Base-by-base conservation (phyloP, 2,888 invertebrate species). In the Aricia artaxerxes region DNA sequence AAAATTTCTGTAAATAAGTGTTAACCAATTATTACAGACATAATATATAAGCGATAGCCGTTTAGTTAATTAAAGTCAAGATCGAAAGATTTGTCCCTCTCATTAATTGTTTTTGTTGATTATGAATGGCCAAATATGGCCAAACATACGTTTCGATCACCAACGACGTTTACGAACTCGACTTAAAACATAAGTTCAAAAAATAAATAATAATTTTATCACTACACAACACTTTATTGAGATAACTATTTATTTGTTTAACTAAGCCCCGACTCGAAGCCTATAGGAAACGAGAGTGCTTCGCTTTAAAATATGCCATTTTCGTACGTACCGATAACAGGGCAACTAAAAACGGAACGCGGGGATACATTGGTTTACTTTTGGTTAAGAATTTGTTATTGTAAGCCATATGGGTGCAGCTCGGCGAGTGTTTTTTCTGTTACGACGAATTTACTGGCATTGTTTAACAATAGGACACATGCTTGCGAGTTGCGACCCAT, bases 321-420 rank as follows among this genome's bases (percentile, higher is more conserved):
- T 87, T 88, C 86, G 81, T 84, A 83, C 85, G 87, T 84, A 81
- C 85, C 80, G 81, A 57, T 57, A 57, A 13, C 57, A 13, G 57
- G 81, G 83, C 84, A 82, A 86, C 86, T 87, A 87, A 86, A 90
- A 88, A 86, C 87, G 88, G 88, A 87, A 88, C 88, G 85, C 86
- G 85, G 87, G 88, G 88, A 90, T 91, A 89, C 90, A 89, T 91
- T 85, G 84, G 92, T 92, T 92, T 92, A 92, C 92, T 91, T 92
- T 92, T 88, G 92, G 92, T 92, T 91, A 92, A 92, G 91, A 91
- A 91, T 92, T 92, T 93, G 92, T 93, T 93, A 89, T 92, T 92
- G 88, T 91, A 88, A 92, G 90, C 92, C 93, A 93, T 92, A 92
- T 92, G 93, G 90, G 87, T 87, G 88, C 91, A 88, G 90, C 86